Conservation (phyloP, 2,797 vertebrate genomes). For the Psittacula echo region DNA sequence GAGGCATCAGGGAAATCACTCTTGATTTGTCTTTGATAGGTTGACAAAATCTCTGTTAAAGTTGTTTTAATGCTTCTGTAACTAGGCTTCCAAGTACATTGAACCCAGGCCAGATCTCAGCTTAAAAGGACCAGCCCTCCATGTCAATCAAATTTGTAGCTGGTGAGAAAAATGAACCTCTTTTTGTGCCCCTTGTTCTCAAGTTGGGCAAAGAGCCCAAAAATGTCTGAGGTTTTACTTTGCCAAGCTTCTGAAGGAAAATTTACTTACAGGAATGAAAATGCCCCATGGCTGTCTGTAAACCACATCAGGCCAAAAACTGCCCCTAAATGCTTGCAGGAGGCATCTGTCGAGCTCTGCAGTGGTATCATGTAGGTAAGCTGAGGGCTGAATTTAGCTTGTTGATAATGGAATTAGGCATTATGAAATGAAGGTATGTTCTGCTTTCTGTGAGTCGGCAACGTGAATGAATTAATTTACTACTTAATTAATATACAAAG, state of each 20-base stretch:
- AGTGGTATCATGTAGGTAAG: neutral
- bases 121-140: constrained; percentile 42
- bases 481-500: constrained; percentile 57
- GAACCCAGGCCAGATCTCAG: constrained; percentile 63
- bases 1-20: constrained; percentile 58
- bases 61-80: constrained; percentile 69
- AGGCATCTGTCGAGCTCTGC: constrained; percentile 2
- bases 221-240: constrained; percentile 51
- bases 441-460: neutral
- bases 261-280: constrained; percentile 26
- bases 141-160: constrained; percentile 48
- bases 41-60: constrained; percentile 72
- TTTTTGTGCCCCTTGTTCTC: constrained; percentile 66
- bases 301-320: neutral
- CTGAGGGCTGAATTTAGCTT: neutral
- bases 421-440: constrained; percentile 17
- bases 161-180: constrained; percentile 64
- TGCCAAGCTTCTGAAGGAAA: constrained; percentile 38
- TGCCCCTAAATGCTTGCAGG: neutral
- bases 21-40: constrained; percentile 70
- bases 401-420: constrained; percentile 27
- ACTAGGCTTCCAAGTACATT: constrained; percentile 63
- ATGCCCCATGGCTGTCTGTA: neutral
- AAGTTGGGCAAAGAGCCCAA: constrained; percentile 57
- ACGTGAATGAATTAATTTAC: constrained; percentile 39